Evolutionary conservation across 1,140 invertebrate genomes (phyloP).

Genomic region (Myzus persicae): DNA sequence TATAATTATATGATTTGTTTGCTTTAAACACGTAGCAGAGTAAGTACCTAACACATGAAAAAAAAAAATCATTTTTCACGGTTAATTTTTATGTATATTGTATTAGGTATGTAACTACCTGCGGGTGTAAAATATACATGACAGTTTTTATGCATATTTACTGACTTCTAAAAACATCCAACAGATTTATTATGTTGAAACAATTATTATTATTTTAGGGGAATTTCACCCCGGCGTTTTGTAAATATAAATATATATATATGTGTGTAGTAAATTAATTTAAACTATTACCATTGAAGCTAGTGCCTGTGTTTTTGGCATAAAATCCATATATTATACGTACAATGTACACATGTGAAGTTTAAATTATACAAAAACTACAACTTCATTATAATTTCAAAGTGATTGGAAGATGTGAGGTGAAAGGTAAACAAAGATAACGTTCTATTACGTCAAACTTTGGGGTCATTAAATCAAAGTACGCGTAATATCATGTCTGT

Average conservation of each 20-base stretch:
- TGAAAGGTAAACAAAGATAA: slow-evolving; percentile 3
- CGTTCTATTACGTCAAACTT: background rate
- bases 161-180: background rate
- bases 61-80: background rate
- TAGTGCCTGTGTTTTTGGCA: background rate
- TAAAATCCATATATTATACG: background rate
- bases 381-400: slow-evolving; percentile 14
- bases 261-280: background rate
- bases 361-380: background rate
- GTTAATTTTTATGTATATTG: background rate
- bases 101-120: background rate
- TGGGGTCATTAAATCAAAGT: background rate
- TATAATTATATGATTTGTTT: background rate
- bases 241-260: background rate
- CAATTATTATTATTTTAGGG: slow-evolving; percentile 1
- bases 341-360: background rate
- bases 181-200: slow-evolving; percentile 1
- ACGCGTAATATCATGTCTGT: background rate
- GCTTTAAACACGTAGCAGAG: background rate
- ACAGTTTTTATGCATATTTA: slow-evolving; percentile 11
- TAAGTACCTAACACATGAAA: background rate
- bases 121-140: background rate
- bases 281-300: slow-evolving; percentile 8
- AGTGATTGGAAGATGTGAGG: background rate
- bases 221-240: background rate